Conservation (phyloP, 53 echinoderm and acorn worm species). For the Patiria pectinifera region DNA sequence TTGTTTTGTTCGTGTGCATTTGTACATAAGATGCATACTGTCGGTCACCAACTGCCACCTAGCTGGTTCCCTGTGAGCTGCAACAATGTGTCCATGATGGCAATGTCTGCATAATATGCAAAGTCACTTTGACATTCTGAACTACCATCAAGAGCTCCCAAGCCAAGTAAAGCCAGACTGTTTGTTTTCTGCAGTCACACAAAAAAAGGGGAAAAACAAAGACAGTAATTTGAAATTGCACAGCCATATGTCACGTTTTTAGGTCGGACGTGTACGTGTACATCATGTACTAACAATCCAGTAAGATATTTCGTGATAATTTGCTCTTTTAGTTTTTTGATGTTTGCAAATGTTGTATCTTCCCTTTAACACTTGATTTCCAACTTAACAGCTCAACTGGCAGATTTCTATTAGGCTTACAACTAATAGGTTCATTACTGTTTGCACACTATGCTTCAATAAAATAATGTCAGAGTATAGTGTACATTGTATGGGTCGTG, state of each 20-base stretch:
- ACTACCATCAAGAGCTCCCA: constrained; percentile 33
- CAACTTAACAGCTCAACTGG: too few species aligned
- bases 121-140: neutral
- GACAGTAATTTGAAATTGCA: neutral
- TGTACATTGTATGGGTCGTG: neutral
- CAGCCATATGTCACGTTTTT: too few species aligned
- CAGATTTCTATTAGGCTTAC: too few species aligned
- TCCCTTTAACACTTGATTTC: too few species aligned
- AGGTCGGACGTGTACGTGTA: too few species aligned
- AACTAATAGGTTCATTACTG: neutral
- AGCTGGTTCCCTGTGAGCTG: neutral
- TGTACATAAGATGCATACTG: neutral
- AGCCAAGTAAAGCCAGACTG: constrained; percentile 46
- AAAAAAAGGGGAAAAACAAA: neutral
- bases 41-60: neutral
- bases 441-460: neutral
- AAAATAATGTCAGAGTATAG: neutral
- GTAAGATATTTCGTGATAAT: too few species aligned
- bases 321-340: too few species aligned
- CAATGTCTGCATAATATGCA: neutral
- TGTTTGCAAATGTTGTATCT: too few species aligned
- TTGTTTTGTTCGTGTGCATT: too few species aligned
- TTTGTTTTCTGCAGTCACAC: constrained; percentile 30
- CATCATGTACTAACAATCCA: too few species aligned
- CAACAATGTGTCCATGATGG: neutral